These are phyloP conservation scores for Ailuropoda melanoleuca DNA, from an alignment of 2,113 vertebrate genomes.

Conservation along the genomic window DNA sequence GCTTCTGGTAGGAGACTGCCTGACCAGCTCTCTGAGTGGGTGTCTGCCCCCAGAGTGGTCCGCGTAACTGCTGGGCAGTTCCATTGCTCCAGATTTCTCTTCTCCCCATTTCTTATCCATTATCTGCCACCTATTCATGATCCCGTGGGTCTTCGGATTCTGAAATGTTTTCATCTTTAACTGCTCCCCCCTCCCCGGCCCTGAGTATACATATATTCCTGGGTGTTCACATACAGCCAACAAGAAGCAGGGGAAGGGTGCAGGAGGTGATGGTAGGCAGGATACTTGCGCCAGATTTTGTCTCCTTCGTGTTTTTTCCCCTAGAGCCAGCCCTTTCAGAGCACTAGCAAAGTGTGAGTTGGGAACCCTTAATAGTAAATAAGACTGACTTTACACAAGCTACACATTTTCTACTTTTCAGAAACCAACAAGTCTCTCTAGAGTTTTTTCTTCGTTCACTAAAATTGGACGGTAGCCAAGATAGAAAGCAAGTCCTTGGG, in stretches of 20 bases:
- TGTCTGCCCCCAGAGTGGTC: not conserved
- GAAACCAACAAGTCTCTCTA: slow-evolving; percentile 55
- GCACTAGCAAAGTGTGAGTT: not conserved
- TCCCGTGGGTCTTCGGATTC: not conserved
- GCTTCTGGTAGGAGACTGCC: not conserved
- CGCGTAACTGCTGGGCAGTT: not conserved
- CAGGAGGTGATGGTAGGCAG: not conserved
- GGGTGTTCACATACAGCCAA: not conserved
- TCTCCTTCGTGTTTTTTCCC: not conserved
- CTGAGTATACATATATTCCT: not conserved
- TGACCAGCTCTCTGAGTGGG: not conserved
- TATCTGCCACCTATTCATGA: not conserved
- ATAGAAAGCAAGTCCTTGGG: slow-evolving; percentile 77
- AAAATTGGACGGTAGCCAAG: slow-evolving; percentile 58
- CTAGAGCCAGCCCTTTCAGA: not conserved
- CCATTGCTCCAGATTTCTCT: not conserved
- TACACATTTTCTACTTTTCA: slow-evolving; percentile 50
- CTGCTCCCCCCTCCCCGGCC: not conserved
- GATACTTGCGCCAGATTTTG: not conserved
- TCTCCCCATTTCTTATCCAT: not conserved
- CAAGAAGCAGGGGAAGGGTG: not conserved
- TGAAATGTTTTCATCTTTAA: not conserved
- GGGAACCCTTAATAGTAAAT: not conserved
- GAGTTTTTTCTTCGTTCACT: slow-evolving; percentile 36
- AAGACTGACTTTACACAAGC: slow-evolving; percentile 4